phyloP scores from a whole-genome alignment of 2,888 invertebrate genomes.

The Phengaris alcon region DNA sequence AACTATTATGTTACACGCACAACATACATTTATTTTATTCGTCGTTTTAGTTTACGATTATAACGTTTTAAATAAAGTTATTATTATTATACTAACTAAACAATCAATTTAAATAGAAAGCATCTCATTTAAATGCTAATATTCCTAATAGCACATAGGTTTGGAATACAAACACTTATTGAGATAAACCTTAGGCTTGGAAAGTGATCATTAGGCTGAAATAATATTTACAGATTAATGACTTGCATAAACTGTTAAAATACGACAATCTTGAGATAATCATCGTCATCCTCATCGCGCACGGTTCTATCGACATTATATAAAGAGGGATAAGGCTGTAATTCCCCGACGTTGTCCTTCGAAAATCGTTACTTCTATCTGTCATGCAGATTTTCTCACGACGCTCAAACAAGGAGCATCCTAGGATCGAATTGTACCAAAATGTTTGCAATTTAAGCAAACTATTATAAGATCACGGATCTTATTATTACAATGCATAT shows the following conservation, averaged over 20 bases:
- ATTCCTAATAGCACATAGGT: background rate
- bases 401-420: no score
- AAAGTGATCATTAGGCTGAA: slow-evolving; percentile 24
- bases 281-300: background rate
- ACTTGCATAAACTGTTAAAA: slow-evolving; percentile 36
- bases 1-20: background rate
- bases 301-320: background rate
- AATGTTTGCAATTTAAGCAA: no score
- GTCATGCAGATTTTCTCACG: no score
- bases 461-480: no score
- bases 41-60: slow-evolving; percentile 8
- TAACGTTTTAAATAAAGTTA: slow-evolving; percentile 9
- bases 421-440: no score
- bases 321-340: background rate
- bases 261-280: background rate
- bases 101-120: slow-evolving; percentile 7
- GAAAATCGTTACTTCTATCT: no score
- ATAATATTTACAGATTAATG: slow-evolving; percentile 34
- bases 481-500: no score
- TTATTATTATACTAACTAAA: slow-evolving; percentile 4
- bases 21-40: slow-evolving; percentile 2
- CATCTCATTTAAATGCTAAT: background rate
- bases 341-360: no score
- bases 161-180: slow-evolving; percentile 16
- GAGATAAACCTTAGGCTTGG: slow-evolving; percentile 19